A percentile compares a stretch with the other conserved stretches of the same genome.
phyloP scores from a whole-genome alignment of 1,140 invertebrate species.

The Grapholita molesta region DNA sequence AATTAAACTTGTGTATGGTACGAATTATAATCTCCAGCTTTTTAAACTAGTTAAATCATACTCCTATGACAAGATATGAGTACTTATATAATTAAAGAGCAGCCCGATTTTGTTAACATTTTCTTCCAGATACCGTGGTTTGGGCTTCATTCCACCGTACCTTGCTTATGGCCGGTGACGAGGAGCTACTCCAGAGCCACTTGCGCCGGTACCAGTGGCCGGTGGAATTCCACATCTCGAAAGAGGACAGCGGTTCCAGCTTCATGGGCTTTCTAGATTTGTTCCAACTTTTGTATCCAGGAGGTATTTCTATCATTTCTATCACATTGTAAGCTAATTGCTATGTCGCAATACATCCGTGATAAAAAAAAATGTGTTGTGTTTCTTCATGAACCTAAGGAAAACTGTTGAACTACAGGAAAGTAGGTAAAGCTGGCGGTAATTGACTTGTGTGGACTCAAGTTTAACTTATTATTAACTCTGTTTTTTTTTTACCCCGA shows the following conservation, averaged over 20 bases:
- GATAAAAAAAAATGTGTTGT: no score
- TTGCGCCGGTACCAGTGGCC: slow-evolving; percentile 56
- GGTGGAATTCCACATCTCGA: slow-evolving; percentile 47
- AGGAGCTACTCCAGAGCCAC: slow-evolving; percentile 37
- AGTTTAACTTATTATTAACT: no score
- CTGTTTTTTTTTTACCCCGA: no score
- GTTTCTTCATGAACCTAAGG: no score
- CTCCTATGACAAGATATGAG: neutral
- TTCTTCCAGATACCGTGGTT: slow-evolving; percentile 38
- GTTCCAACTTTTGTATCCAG: slow-evolving; percentile 56
- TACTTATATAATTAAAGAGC: neutral
- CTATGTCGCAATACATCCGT: no score
- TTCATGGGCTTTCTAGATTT: slow-evolving; percentile 59
- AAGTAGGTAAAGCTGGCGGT: no score
- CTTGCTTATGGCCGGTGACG: slow-evolving; percentile 36
- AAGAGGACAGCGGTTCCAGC: slow-evolving; percentile 36
- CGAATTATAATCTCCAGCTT: no score
- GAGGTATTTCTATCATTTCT: slow-evolving; percentile 39
- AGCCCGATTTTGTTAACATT: neutral
- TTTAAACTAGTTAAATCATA: no score
- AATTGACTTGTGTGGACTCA: no score
- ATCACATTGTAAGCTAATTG: no score
- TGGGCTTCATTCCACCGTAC: slow-evolving; percentile 64
- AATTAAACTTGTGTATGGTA: no score
- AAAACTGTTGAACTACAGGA: no score